Evolutionary conservation across 2,888 invertebrate genomes (phyloP), one percentile per base, ranked within the genome.

Genomic region (Eledona agricola): DNA sequence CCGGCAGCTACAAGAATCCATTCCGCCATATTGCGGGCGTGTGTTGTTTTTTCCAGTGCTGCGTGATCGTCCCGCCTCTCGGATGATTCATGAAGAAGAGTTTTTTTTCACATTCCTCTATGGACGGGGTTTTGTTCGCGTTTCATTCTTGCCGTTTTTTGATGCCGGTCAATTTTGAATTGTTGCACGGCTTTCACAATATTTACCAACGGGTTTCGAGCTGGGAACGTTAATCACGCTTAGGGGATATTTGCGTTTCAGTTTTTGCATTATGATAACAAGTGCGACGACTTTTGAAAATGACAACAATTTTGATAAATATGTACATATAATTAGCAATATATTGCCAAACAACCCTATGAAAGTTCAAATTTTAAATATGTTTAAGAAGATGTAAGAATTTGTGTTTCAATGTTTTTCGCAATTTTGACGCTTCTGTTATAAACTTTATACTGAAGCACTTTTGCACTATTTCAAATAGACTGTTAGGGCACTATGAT

Each of bases 21-120:
- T 35, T 57, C 67, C 71, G 71, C 72, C 72, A 72, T 72, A 59
- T 63, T 72, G 72, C 72, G 65, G 72, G 72, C 72, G 72, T 73
- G 69, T 64, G 69, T 70, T 70, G 69, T 72, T 67, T 65, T 69
- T 67, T 69, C 62, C 62, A 55, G 51, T 59, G 54, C 64, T 49
- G 56, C 47, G 54, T 63, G 62, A 54, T 51, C 42, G 63, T 53
- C 63, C 67, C 72, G 71, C 72, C 72, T 70, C 64, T 65, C 53
- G 61, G 50, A 70, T 70, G 67, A 70, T 69, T 71, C 68, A 70
- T 65, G 66, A 64, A 60, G 53, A 54, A n/a, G 51, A 57, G 46
- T 47, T 55, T 45, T 37, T 43, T 45, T 50, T 43, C n/a, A n/a
- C n/a, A n/a, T n/a, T n/a, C n/a, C n/a, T n/a, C n/a, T n/a, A n/a